A percentile compares a stretch with the other conserved stretches of the same genome.
Conservation (phyloP, 2,888 invertebrate species). For the Diabrotica balteata region DNA sequence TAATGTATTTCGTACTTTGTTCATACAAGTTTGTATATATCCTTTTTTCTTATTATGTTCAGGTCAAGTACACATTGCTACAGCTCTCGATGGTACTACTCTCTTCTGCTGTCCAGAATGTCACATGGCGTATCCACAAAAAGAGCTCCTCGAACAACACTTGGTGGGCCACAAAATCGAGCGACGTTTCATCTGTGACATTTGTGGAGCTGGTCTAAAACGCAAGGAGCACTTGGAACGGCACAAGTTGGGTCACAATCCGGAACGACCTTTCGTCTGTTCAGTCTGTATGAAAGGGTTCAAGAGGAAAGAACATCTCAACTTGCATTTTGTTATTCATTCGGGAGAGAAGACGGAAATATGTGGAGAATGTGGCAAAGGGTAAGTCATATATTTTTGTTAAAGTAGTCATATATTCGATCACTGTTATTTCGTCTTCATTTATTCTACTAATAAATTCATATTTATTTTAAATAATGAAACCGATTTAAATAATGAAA, state of each 20-base stretch:
- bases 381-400: constrained; percentile 1
- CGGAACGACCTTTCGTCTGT: constrained; percentile 81
- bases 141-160: constrained; percentile 79
- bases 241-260: constrained; percentile 81
- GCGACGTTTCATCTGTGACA: constrained; percentile 78
- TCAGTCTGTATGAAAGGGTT: constrained; percentile 80
- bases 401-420: too few relatives aligned
- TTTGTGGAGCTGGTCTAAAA: constrained; percentile 79
- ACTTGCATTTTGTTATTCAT: constrained; percentile 84
- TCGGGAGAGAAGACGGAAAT: constrained; percentile 84
- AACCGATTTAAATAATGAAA: too few relatives aligned
- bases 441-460: background rate
- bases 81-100: constrained; percentile 76
- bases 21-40: too few relatives aligned
- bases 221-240: constrained; percentile 81
- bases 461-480: too few relatives aligned
- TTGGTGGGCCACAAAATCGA: constrained; percentile 81
- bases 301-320: constrained; percentile 83
- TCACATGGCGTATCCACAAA: constrained; percentile 82
- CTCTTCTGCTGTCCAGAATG: constrained; percentile 83
- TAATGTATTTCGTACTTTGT: too few relatives aligned
- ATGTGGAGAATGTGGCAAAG: constrained; percentile 77
- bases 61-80: constrained; percentile 78
- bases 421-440: background rate
- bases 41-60: constrained; percentile 47